Evolutionary conservation across 2,797 vertebrate species (phyloP), one percentile per base, ranked within the genome.

Genomic region (Paguma larvata): DNA sequence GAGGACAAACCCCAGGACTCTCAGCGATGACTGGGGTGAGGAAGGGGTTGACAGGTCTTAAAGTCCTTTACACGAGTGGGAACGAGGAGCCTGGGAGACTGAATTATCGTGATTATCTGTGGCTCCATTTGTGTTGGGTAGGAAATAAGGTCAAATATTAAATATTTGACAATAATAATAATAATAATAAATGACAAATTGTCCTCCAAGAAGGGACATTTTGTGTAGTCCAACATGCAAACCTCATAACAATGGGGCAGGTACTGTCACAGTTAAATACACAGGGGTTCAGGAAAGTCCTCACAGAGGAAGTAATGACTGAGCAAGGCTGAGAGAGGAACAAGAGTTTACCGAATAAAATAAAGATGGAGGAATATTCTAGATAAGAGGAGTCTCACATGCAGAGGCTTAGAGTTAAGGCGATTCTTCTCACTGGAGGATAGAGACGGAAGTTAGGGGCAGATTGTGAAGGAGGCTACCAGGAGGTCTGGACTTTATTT

Each of bases 401-500:
- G 14, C 48, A 88, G 34, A 84, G 41, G 78, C 27, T 90, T 73
- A 25, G 44, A 27, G 51, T 59, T 44, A 44, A 0, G 44, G 44
- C 89, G 77, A 67, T 51, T 73, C 12, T 73, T 78, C 79, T 91
- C n/a, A 19, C 5, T 73, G 34, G 53, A 83, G 16, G 23, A 67
- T 30, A 21, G 38, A 83, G 7, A 59, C 21, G 0, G 41, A 38
- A 95, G 44, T 65, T 75, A 88, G 86, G 51, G 32, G 15, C 32
- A 96, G 41, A 53, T 6, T 32, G 12, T 53, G 53, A 96, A 82
- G 30, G 25, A 67, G n/a, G 21, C 59, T 13, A 48, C 25, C 11
- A 41, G 51, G 56, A 91, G 44, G 38, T 70, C 21, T 94, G 85
- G 67, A 84, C 25, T 84, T 95, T 82, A 53, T 67, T 80, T 92